Evolutionary conservation across 2,888 invertebrate genomes (phyloP), one percentile per base, ranked within the genome.

Genomic region (Orchesella flavescens): DNA sequence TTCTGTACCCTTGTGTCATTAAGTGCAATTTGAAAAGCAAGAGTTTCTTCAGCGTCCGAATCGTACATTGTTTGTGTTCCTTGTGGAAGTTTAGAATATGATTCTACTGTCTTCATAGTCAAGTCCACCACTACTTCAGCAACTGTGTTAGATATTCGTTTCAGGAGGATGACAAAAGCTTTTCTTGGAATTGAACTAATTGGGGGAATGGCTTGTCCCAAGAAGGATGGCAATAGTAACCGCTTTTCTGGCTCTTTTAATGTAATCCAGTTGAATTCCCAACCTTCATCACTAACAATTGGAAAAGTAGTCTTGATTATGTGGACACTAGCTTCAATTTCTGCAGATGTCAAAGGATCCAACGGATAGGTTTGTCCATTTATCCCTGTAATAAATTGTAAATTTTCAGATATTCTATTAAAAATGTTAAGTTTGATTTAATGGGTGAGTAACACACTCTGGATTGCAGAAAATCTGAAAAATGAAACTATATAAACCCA

Each of bases 231-330:
- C 0, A 84, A 59, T 3, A 84, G 75, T 4, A 71, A 23, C n/a
- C 19, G 3, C 19, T 84, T 84, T n/a, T 75, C 71, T 0, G 84
- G 84, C 43, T 84, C 84, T 44, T 81, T 55, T 10, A 81, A 43
- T 15, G 73, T 68, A 0, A 81, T 74, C 66, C 21, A 72, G 61
- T 59, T 74, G n/a, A 81, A 81, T 12, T 19, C 19, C 68, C 66
- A 74, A 7, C 43, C 46, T 5, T 55, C 9, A 15, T 59, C 3
- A 1, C 49, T 46, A 7, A 68, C 19, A 3, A 0, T 1, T 0
- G 66, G 66, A 0, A 13, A 21, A 0, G 24, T 19, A 1, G 49
- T 10, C 4, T 34, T 19, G 15, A 81, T 74, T 9, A 81, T 66
- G 0, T n/a, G 15, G 10, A 68, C 74, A 10, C 74, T 68, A 1